Percentiles rank a stretch among this genome's conserved stretches.
These are phyloP conservation scores for Catocala nupta DNA, from an alignment of 2,888 invertebrate species.

Conservation along the genomic window DNA sequence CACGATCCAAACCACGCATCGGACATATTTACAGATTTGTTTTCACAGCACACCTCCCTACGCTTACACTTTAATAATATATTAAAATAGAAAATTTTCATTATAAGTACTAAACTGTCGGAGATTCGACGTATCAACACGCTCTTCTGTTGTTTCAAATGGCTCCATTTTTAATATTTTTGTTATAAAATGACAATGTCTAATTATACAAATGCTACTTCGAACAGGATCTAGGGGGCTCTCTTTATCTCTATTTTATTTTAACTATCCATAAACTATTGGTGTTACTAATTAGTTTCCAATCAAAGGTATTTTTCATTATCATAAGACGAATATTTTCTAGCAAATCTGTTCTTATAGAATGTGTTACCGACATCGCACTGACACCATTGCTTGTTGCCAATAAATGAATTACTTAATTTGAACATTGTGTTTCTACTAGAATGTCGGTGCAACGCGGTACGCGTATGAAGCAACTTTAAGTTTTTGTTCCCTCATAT, in stretches of 20 bases:
- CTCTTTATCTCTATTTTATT: conserved; percentile 70
- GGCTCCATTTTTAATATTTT: conserved; percentile 59
- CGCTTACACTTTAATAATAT: conserved; percentile 77
- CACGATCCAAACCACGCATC: conserved; percentile 61
- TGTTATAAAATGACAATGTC: conserved; percentile 77
- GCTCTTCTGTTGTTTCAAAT: conserved; percentile 63
- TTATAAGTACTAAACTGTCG: conserved; percentile 80
- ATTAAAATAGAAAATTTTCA: conserved; percentile 86
- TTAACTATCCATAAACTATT: conserved; percentile 78
- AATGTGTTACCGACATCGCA: conserved; percentile 50
- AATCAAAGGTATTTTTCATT: conserved; percentile 53
- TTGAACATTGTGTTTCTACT: conserved; percentile 48
- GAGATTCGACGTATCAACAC: conserved; percentile 80
- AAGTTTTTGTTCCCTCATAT: conserved; percentile 76
- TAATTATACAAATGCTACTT: conserved; percentile 84
- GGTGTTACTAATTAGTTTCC: conserved; percentile 76
- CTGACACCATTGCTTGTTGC: conserved; percentile 30
- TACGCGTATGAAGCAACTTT: conserved; percentile 49
- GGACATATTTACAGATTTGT: conserved; percentile 69
- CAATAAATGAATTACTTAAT: conserved; percentile 31
- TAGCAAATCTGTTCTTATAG: conserved; percentile 54
- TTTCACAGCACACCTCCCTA: conserved; percentile 74
- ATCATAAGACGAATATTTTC: conserved; percentile 67
- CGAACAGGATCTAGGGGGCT: conserved; percentile 76
- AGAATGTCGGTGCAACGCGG: conserved; percentile 44